Base-by-base conservation (phyloP, 2,113 vertebrate species). In the Penelope pileata region DNA sequence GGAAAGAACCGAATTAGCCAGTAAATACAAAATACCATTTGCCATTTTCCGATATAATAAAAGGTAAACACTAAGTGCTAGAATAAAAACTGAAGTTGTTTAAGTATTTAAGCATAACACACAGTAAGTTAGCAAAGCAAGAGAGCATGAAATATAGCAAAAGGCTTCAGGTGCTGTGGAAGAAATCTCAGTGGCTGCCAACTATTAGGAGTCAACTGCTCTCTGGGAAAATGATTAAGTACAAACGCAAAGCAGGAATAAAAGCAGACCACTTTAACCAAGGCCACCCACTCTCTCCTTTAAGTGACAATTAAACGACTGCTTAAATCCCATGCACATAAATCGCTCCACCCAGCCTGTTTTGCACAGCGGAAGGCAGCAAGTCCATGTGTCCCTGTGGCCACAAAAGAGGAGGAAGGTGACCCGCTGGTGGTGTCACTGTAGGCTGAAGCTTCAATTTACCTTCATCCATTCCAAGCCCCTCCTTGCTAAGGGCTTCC, bases 221-320 rank as follows among this genome's bases (percentile, higher is more conserved):
- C 47, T 90, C 50, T 34, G 36, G 53, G 75, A 76, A 90, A 76
- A 73, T 43, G 1, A 63, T 76, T 40, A 40, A 84, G 80, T 42
- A 50, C 9, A 86, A 88, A 90, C 22, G 23, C 29, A 66, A 83
- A 90, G 16, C 34, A 67, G 47, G 73, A 88, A 66, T 48, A 77
- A 74, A 87, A 53, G 53, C 48, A 16, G 40, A 9, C 62, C 64
- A 58, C 36, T 36, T 83, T 56, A 54, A 40, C 14, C 11, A 62
- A 78, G 76, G 81, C 81, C 68, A 38, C 51, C 63, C 50, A 54
- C 59, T 78, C 83, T 74, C 73, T 93, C 45, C 64, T 77, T 70
- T 74, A 94, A 81, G 59, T 66, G 76, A 83, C 77, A 70, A 67
- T 36, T 80, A 69, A 83, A 94, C 67, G 60, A 70, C 77, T 19